These are phyloP conservation scores for Loripinus fragilis DNA, from an alignment of 2,888 invertebrate species.

Conservation along the genomic window DNA sequence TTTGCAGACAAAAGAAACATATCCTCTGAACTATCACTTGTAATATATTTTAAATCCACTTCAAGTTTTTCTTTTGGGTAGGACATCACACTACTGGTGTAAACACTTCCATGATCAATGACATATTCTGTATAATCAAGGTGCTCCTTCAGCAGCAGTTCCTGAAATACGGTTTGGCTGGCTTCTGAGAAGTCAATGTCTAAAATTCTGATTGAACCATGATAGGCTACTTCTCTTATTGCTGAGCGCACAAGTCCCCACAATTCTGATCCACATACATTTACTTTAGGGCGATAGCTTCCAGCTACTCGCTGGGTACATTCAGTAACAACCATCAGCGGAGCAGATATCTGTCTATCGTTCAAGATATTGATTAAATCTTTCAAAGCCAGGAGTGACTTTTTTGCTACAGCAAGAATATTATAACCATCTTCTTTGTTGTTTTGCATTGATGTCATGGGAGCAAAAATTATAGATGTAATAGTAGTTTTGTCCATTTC, in stretches of 20 bases:
- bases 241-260: slow-evolving; percentile 55
- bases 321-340: background rate
- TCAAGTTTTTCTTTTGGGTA: slow-evolving; percentile 27
- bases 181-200: slow-evolving; percentile 41
- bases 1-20: slow-evolving; percentile 30
- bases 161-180: background rate
- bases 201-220: slow-evolving; percentile 33
- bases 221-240: slow-evolving; percentile 35
- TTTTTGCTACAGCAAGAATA: background rate
- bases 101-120: slow-evolving; percentile 28
- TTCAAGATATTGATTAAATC: background rate
- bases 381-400: background rate
- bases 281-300: background rate
- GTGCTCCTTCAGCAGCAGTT: background rate
- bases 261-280: slow-evolving; percentile 27
- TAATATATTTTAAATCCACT: slow-evolving; percentile 29
- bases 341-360: background rate
- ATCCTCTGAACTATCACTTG: slow-evolving; percentile 13
- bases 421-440: background rate
- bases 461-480: background rate
- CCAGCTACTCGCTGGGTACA: background rate
- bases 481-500: background rate
- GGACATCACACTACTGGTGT: slow-evolving; percentile 26
- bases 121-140: slow-evolving; percentile 5
- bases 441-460: background rate